A percentile compares a stretch with the other conserved stretches of the same genome.
Evolutionary conservation across 2,888 invertebrate genomes (phyloP).

Genomic region (Cynaeus angustus): DNA sequence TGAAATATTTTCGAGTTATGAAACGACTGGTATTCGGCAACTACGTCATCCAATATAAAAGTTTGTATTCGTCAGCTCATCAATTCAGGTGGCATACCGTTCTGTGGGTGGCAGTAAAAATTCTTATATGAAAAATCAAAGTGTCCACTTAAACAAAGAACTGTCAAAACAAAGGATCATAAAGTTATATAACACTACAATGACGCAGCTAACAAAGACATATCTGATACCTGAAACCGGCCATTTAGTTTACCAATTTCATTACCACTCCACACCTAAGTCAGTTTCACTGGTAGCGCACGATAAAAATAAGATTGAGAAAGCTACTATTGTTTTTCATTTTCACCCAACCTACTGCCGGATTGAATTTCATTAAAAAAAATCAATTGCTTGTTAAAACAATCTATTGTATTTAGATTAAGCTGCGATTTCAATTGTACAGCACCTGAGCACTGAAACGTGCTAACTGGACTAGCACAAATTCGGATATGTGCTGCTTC

Average conservation of each 20-base stretch:
- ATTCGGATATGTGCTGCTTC: constrained; percentile 26
- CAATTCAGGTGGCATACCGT: no score
- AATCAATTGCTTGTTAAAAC: constrained; percentile 11
- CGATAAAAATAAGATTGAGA: not conserved
- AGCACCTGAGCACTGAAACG: constrained; percentile 16
- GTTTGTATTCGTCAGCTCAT: no score
- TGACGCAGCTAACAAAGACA: constrained; percentile 16
- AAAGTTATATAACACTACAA: constrained; percentile 13
- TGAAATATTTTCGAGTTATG: no score
- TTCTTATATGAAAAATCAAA: not conserved
- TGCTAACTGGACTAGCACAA: constrained; percentile 11
- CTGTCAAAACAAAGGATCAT: constrained; percentile 16
- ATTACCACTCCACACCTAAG: constrained; percentile 10
- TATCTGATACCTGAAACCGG: not conserved
- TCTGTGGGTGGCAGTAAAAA: constrained; percentile 1
- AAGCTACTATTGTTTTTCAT: constrained; percentile 3
- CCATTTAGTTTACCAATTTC: constrained; percentile 15
- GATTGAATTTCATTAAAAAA: constrained; percentile 1
- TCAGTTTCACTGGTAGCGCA: constrained; percentile 1
- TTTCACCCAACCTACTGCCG: not conserved
- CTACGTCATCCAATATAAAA: no score
- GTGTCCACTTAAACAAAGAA: not conserved
- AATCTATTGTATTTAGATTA: constrained; percentile 32
- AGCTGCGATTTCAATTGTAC: constrained; percentile 3
- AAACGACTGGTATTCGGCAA: no score